Percentiles rank a stretch among this genome's conserved stretches.
These are phyloP conservation scores for Molorchus minor DNA, from an alignment of 2,888 invertebrate species.

Conservation along the genomic window DNA sequence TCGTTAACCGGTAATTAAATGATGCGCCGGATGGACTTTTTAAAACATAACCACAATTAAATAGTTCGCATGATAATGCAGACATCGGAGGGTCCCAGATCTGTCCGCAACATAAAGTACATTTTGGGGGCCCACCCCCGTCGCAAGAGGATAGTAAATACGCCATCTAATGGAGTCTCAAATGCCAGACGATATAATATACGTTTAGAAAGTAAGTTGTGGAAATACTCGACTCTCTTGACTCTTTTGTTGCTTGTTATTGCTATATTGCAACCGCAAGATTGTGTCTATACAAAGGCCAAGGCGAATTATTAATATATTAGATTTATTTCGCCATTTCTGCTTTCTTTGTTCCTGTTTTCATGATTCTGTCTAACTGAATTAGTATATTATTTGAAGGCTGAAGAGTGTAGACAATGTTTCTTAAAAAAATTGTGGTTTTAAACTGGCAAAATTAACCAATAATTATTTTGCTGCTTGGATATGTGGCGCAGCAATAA, in stretches of 20 bases:
- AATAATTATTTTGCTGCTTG: background rate
- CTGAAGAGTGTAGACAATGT: background rate
- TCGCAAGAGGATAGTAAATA: constrained; percentile 49
- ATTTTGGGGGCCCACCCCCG: constrained; percentile 46
- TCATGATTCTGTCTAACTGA: constrained; percentile 14
- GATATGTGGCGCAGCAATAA: background rate
- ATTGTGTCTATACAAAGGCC: constrained; percentile 22
- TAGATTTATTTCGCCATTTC: constrained; percentile 24
- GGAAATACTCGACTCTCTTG: constrained; percentile 26
- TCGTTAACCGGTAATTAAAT: constrained; percentile 62
- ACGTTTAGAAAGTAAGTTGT: constrained; percentile 35
- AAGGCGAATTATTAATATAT: constrained; percentile 27
- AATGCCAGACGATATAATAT: constrained; percentile 44
- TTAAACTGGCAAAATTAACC: too few relatives aligned
- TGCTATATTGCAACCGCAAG: constrained; percentile 14
- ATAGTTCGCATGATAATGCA: constrained; percentile 42
- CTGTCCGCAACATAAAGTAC: constrained; percentile 48
- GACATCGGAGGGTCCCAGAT: constrained; percentile 36
- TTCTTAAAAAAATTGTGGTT: background rate
- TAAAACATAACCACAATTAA: constrained; percentile 54
- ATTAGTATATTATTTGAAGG: constrained; percentile 1
- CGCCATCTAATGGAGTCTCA: constrained; percentile 53
- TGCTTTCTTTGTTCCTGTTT: constrained; percentile 14
- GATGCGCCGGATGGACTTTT: constrained; percentile 58
- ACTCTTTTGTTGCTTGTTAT: constrained; percentile 31